Base-by-base conservation (phyloP, 2,888 invertebrate genomes). In the Ichneumon xanthorius region DNA sequence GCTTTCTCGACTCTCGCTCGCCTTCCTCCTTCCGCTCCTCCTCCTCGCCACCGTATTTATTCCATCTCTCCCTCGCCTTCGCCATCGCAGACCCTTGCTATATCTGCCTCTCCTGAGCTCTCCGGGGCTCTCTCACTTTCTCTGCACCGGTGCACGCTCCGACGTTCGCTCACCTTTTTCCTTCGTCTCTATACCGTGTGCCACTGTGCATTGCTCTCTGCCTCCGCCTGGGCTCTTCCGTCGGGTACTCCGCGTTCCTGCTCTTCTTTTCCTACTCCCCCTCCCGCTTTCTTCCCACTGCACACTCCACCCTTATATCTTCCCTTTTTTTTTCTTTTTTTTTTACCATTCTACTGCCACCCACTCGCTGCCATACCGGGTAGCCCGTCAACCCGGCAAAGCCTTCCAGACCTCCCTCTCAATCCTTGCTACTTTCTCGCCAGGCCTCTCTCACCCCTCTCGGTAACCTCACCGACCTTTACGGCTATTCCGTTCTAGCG, bases 101-200 rank as follows among this genome's bases (percentile, higher is more conserved):
- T 84, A 85, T 80, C 84, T 75, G 82, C 82, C 80, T 82, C 79
- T 82, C 65, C 80, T 82, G 80, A 82, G 85, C 37, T 37, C 85
- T 82, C 76, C 76, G 16, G 22, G 53, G 65, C 75, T 71, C 85
- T 37, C 37, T 9, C 37, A 37, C 37, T 37, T 37, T 37, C 37
- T 37, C 37, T 37, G 37, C 7, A 65, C 19, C 48, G 53, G 50
- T 48, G 45, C 55, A 14, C 61, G 16, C 61, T 30, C 26, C 70
- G 63, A 19, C 65, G 65, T 50, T 70, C 67, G 50, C 77, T 84
- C 77, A 80, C 79, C 78, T 37, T 86, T 85, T 84, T 83, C 80
- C 84, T 72, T 77, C 80, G 73, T 26, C 67, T 80, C 67, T 61
- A 37, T 37, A 37, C 37, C 37, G 37, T 37, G 37, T 37, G 9